Evolutionary conservation across 2,797 vertebrate species (phyloP).

Genomic region (Pangasius larnaudii): DNA sequence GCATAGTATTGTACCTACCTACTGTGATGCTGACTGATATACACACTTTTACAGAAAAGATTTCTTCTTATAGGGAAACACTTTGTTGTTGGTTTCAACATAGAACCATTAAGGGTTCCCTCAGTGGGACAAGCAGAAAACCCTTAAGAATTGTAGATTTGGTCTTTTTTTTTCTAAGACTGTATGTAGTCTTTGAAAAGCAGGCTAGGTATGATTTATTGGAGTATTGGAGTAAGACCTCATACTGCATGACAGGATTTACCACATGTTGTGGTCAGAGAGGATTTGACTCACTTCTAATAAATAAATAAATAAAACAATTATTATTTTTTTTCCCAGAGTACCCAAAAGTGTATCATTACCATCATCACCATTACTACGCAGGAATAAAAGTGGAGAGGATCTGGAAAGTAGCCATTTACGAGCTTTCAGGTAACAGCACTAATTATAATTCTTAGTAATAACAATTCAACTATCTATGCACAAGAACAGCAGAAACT

Average conservation of each 20-base stretch:
- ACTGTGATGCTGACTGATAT: background rate
- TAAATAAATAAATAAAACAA: background rate
- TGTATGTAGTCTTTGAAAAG: background rate
- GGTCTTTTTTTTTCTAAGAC: background rate
- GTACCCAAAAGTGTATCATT: conserved; percentile 51
- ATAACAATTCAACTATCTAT: background rate
- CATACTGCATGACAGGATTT: background rate
- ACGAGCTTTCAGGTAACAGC: conserved; percentile 69
- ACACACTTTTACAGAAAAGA: background rate
- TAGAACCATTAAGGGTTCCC: background rate
- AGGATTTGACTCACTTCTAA: background rate
- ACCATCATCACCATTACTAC: conserved; percentile 57
- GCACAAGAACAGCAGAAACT: background rate
- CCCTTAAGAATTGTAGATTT: background rate
- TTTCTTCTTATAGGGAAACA: background rate
- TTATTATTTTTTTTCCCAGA: conserved; percentile 38
- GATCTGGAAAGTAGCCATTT: conserved; percentile 44
- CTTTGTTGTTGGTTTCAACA: background rate
- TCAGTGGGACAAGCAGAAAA: background rate
- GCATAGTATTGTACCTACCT: background rate
- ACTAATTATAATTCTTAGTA: background rate
- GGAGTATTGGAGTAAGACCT: background rate
- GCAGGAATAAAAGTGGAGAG: conserved; percentile 13
- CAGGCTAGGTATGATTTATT: background rate
- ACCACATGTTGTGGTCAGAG: background rate